These are phyloP conservation scores for Eupithecia insigniata DNA, from an alignment of 2,888 invertebrate genomes.

Conservation along the genomic window DNA sequence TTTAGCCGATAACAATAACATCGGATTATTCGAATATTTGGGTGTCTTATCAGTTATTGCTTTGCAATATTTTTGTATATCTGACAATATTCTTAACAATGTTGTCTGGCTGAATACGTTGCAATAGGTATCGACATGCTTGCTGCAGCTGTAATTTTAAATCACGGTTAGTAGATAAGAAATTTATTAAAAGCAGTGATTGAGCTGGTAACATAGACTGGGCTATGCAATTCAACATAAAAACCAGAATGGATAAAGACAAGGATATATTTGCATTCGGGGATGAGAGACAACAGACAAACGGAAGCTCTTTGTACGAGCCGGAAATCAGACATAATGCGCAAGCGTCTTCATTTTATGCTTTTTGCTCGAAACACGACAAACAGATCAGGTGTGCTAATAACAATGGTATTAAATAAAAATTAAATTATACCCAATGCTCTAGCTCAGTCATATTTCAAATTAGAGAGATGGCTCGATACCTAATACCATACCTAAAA, in stretches of 20 bases:
- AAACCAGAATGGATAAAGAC: conserved; percentile 26
- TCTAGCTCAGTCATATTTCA: neutral
- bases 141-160: neutral
- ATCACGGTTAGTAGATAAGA: neutral
- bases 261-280: conserved; percentile 70
- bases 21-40: conserved; percentile 11
- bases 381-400: conserved; percentile 48
- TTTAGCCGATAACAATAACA: conserved; percentile 2
- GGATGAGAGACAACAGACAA: conserved; percentile 79
- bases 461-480: neutral
- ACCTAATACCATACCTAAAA: neutral
- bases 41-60: conserved; percentile 9
- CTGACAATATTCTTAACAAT: neutral
- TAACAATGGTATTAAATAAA: conserved; percentile 15
- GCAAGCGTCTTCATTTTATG: conserved; percentile 63
- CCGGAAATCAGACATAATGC: conserved; percentile 79
- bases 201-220: neutral
- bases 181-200: neutral
- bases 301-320: conserved; percentile 77
- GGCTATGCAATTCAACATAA: conserved; percentile 4
- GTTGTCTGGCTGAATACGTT: neutral
- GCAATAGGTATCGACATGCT: neutral
- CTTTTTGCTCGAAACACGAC: conserved; percentile 49
- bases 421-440: neutral
- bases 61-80: conserved; percentile 4